These are phyloP conservation scores for Crotalus viridis DNA, from an alignment of 2,113 vertebrate genomes.

Conservation along the genomic window DNA sequence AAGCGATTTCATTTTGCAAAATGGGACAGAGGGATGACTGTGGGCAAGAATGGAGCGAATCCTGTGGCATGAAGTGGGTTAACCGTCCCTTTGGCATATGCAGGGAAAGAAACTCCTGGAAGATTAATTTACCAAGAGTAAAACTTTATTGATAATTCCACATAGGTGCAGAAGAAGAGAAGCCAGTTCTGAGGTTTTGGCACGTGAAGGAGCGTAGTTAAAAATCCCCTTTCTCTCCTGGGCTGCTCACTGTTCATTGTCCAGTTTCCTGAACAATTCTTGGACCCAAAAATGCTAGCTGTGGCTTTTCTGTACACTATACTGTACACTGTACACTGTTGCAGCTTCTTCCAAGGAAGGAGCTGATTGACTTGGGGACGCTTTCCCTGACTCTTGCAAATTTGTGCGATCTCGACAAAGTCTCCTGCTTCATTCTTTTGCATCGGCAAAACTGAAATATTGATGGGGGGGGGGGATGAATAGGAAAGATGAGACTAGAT, in stretches of 20 bases:
- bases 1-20: not conserved
- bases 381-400: not conserved
- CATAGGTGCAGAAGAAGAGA: no score
- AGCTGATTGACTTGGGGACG: not conserved
- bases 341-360: not conserved
- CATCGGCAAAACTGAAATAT: not conserved
- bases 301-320: not conserved
- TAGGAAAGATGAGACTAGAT: not conserved
- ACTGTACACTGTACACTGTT: not conserved
- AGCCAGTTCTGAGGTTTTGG: no score
- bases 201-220: no score
- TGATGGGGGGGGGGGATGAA: rapidly evolving
- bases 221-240: no score
- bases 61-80: not conserved
- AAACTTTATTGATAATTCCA: no score
- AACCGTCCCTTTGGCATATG: no score
- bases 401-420: not conserved
- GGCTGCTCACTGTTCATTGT: no score
- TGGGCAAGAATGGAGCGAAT: not conserved
- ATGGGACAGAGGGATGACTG: not conserved
- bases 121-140: no score
- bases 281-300: not conserved
- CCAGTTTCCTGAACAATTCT: not conserved
- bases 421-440: not conserved
- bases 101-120: no score